Evolutionary conservation across 2,797 vertebrate genomes (phyloP).

Genomic region (Sebastes aleutianus): DNA sequence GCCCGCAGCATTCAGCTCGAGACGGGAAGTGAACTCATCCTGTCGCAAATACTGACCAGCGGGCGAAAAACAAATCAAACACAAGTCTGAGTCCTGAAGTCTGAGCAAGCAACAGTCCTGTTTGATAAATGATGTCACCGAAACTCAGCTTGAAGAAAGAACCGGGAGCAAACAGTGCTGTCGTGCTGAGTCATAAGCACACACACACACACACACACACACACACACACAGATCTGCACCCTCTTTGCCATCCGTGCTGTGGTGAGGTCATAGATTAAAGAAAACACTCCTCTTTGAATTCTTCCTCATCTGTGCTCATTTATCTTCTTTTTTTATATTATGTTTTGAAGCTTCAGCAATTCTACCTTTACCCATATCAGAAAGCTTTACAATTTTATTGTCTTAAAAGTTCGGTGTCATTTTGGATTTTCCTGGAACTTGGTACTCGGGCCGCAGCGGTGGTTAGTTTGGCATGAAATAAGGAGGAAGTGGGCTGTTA

Average conservation of each 20-base stretch:
- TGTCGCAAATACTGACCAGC: slow-evolving; percentile 41
- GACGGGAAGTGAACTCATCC: slow-evolving; percentile 42
- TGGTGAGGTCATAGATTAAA: slow-evolving; percentile 27
- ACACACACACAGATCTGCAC: background rate
- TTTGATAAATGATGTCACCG: slow-evolving; percentile 76
- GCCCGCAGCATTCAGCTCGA: slow-evolving; percentile 16
- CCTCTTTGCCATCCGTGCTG: slow-evolving; percentile 8
- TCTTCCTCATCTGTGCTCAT: background rate
- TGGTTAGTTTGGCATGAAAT: slow-evolving; percentile 4
- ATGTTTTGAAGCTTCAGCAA: background rate
- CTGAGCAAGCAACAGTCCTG: slow-evolving; percentile 54
- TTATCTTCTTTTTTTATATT: background rate
- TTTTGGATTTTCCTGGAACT: background rate
- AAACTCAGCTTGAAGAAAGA: slow-evolving; percentile 59
- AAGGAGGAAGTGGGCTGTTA: slow-evolving; percentile 17
- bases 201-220: background rate
- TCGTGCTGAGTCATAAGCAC: slow-evolving; percentile 26
- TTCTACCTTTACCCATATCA: background rate
- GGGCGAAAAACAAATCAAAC: slow-evolving; percentile 46
- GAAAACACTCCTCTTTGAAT: background rate
- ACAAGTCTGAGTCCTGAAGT: slow-evolving; percentile 38
- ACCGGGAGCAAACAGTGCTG: slow-evolving; percentile 55
- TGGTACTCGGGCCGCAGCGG: background rate
- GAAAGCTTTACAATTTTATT: background rate
- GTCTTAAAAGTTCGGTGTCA: background rate